Conservation (phyloP, 2,888 invertebrate species). For the Chrysopilus asiliformis region DNA sequence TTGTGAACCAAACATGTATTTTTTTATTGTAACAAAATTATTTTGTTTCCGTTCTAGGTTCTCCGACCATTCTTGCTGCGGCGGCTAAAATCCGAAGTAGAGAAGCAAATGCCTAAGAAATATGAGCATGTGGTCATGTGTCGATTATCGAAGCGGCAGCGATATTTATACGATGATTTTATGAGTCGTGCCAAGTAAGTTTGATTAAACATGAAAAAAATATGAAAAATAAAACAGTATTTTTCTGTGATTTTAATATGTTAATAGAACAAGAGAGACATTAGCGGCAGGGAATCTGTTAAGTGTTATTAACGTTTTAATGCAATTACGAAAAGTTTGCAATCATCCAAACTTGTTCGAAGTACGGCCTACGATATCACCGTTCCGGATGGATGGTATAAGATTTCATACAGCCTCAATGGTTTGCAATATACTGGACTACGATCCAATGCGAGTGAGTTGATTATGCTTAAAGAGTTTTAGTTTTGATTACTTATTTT, state of each 20-base stretch:
- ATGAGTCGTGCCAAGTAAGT: conserved; percentile 90
- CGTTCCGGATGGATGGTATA: conserved; percentile 78
- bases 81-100: conserved; percentile 86
- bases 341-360: conserved; percentile 98
- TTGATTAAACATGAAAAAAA: no score
- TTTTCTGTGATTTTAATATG: background rate
- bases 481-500: conserved; percentile 3
- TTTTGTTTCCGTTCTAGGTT: conserved; percentile 42
- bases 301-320: conserved; percentile 90
- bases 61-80: conserved; percentile 86
- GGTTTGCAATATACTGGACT: conserved; percentile 53
- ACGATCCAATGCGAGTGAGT: conserved; percentile 58
- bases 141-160: conserved; percentile 86
- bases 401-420: conserved; percentile 56
- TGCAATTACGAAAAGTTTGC: conserved; percentile 95
- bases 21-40: background rate
- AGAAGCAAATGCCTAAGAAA: conserved; percentile 94
- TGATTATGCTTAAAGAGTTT: conserved; percentile 16
- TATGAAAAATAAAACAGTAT: no score
- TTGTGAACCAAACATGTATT: no score
- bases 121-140: conserved; percentile 92
- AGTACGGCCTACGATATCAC: conserved; percentile 85
- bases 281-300: conserved; percentile 84
- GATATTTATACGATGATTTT: conserved; percentile 97
- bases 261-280: conserved; percentile 76